Conservation (phyloP, 2,797 vertebrate genomes). For the Hemitrygon akajei region DNA sequence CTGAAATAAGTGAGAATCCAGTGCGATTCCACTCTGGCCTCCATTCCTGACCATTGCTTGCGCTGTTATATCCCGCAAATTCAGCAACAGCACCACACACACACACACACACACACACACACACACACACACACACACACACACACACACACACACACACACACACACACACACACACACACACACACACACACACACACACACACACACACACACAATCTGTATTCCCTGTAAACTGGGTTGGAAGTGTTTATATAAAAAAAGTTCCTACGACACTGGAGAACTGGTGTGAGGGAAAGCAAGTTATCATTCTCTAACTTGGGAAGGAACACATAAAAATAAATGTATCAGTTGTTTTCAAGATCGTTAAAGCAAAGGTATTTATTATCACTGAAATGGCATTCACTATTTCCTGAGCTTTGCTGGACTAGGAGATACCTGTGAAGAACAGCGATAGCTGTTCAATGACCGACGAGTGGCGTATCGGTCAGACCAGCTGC, state of each 20-base stretch:
- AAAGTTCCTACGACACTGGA: neutral
- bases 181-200: no score
- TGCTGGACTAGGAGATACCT: neutral
- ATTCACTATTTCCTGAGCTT: neutral
- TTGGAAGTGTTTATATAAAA: neutral
- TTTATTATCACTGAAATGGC: neutral
- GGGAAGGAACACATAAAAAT: neutral
- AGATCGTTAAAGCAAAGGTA: neutral
- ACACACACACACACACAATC: no score
- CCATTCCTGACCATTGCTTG: no score
- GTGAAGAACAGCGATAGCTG: neutral
- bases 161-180: no score
- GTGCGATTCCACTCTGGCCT: neutral
- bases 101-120: no score
- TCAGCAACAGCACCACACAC: neutral
- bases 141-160: no score
- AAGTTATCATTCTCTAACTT: neutral
- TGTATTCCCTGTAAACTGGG: no score
- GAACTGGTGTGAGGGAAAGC: neutral
- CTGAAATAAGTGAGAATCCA: neutral
- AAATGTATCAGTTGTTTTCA: neutral
- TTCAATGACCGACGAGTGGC: neutral
- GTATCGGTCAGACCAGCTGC: neutral
- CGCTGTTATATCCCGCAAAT: neutral
- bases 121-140: no score